Evolutionary conservation across 2,797 vertebrate genomes (phyloP), one percentile per base, ranked within the genome.

Genomic region (Etheostoma perlongum): DNA sequence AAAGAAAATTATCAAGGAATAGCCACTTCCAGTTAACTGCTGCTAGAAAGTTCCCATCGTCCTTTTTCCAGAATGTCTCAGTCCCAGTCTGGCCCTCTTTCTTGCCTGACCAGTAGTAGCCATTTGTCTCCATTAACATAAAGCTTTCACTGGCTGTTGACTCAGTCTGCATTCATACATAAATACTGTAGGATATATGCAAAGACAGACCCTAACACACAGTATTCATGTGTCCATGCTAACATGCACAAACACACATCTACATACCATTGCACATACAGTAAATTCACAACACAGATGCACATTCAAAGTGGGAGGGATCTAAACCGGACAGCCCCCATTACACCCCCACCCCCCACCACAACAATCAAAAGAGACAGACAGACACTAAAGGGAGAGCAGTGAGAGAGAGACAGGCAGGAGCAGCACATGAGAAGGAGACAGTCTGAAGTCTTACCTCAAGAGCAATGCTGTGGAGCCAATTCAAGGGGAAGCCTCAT

Each of bases 371-470:
- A 72, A 82, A 86, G 70, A 71, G 57, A 78, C 67, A 81, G 75
- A 74, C 65, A 89, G 78, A 87, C 81, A 90, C 86, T 19, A 58
- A 75, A 81, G 14, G 74, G 53, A 78, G 82, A 77, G 73, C 74
- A 76, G 57, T 69, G 72, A 82, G 75, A 85, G 51, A 84, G 62
- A 84, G 70, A 82, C 75, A 89, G 80, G 72, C 76, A 90, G 75
- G 30, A 84, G 84, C 75, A 87, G 73, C 59, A 67, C 58, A 63
- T 11, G 4, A 81, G 81, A 36, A 66, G 68, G 54, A 76, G 55
- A 46, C 60, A 74, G 74, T 72, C 65, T 85, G 9, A 57, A 67
- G 79, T 88, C 96, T 96, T 96, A 97, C 97, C 96, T 97, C 94
- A 92, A 90, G 70, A 86, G 89, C 74, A 77, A 84, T 67, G 88